Evolutionary conservation across 2,888 invertebrate genomes (phyloP), one percentile per base, ranked within the genome.

Genomic region (Ramazzottius varieornatus): DNA sequence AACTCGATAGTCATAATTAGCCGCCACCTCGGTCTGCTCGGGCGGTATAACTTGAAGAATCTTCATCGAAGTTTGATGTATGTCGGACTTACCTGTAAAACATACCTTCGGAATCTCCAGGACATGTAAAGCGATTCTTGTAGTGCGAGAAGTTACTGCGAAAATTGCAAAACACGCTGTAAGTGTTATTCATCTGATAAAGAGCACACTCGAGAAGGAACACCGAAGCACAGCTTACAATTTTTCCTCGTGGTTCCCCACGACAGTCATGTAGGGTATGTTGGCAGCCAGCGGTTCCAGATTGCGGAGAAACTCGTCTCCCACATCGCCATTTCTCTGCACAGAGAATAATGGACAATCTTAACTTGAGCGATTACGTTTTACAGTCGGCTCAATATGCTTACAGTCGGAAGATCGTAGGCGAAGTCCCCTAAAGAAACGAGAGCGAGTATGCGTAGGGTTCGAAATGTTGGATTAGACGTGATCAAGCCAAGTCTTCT

Each of bases 81-180:
- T n/a, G n/a, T n/a, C n/a, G 77, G 34, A 68, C 67, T 33, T 46
- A 72, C 73, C 72, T 73, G 68, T 75, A 77, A 66, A 74, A 73
- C 65, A 72, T 73, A 72, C 13, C 66, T 65, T 71, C 74, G 67
- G 75, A 72, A 24, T 70, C 71, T 32, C 85, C 84, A 0, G 93
- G 93, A 93, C 94, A 93, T 66, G 83, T 83, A 78, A 94, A 96
- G 32, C 94, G 82, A 66, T 83, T 83, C 70, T 85, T 84, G 77
- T 94, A 96, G 78, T 96, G 88, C 69, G 88, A 88, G 79, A 94
- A 96, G 78, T 96, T 94, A 74, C 88, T 88, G 78, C 24, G 77
- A 75, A 70, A 68, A 68, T 68, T 40, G 40, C 40, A 40, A 20
- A 40, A 40, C 20, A n/a, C n/a, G n/a, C 40, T 40, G 40, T 40